A percentile compares a stretch with the other conserved stretches of the same genome.
Evolutionary conservation across 2,888 invertebrate genomes (phyloP).

Genomic region (Aphrophora alni): DNA sequence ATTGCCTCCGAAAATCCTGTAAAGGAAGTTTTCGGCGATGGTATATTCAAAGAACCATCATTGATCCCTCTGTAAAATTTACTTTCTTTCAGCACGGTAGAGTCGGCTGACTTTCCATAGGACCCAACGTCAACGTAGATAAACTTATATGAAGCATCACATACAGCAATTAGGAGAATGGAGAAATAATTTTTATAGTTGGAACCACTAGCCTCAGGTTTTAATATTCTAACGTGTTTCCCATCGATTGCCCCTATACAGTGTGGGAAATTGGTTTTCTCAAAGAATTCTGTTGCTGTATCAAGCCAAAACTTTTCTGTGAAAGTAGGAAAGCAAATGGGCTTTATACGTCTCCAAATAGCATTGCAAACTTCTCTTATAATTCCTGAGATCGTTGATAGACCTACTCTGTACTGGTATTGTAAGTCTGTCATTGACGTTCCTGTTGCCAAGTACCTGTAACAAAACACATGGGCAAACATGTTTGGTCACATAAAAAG

Average conservation of each 20-base stretch:
- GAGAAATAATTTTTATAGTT: too few species aligned
- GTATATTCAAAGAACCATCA: constrained; percentile 27
- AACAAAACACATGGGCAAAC: neutral
- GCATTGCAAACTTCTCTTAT: constrained; percentile 44
- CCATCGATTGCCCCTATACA: too few species aligned
- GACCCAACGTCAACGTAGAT: constrained; percentile 48
- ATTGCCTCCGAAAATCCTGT: constrained; percentile 14
- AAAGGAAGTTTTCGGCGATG: constrained; percentile 6
- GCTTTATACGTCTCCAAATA: constrained; percentile 46
- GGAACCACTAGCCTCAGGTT: too few species aligned
- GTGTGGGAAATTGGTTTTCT: constrained; percentile 41
- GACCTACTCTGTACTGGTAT: constrained; percentile 35
- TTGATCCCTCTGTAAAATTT: constrained; percentile 21
- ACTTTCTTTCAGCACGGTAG: neutral
- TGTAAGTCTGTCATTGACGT: constrained; percentile 1
- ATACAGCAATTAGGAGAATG: too few species aligned
- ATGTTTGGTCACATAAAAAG: too few species aligned
- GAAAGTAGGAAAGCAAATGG: constrained; percentile 35
- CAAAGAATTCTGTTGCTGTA: constrained; percentile 49
- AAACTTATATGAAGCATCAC: constrained; percentile 42
- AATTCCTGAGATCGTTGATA: constrained; percentile 45
- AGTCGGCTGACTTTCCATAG: constrained; percentile 41
- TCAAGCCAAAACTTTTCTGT: constrained; percentile 43
- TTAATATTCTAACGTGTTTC: too few species aligned
- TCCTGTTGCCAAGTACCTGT: constrained; percentile 19